phyloP scores from a whole-genome alignment of 2,113 vertebrate species.

The human (Homo sapiens) region GRCh38 chr12:21589001-21589500 shows the following conservation, averaged over 20 bases:
- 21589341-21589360: background rate
- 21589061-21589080: background rate
- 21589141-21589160: background rate
- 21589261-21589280: background rate
- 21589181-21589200: background rate
- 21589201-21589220: conserved; percentile 7
- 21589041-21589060: background rate
- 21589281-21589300: conserved; percentile 4
- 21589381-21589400: background rate
- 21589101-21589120: background rate
- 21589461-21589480: background rate
- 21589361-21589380: background rate
- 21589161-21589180: background rate
- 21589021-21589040: background rate
- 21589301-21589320: background rate
- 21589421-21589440: background rate
- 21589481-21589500: background rate
- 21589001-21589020: background rate
- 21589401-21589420: background rate
- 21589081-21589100: background rate
- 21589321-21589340: background rate
- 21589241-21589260: background rate
- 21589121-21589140: background rate
- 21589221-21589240: background rate
- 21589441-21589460: background rate